Percentiles rank a stretch among this genome's conserved stretches.
These are phyloP conservation scores for Stictonetta naevosa DNA, from an alignment of 2,113 vertebrate species.

Conservation along the genomic window DNA sequence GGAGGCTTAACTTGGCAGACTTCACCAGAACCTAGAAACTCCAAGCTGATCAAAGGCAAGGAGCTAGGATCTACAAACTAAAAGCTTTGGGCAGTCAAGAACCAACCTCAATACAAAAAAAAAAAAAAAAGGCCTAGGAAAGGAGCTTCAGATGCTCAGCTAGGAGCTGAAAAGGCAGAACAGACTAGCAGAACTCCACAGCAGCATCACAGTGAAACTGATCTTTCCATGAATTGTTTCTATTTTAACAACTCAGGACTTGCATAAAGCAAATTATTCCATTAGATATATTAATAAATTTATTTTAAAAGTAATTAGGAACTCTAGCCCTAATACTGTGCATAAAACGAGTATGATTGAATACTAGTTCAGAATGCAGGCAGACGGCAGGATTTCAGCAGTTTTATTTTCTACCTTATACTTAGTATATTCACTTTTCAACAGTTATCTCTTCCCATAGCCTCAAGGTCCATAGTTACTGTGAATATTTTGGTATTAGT, in stretches of 20 bases:
- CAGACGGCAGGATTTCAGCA: background rate
- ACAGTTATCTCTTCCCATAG: background rate
- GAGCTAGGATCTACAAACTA: background rate
- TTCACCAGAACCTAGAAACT: background rate
- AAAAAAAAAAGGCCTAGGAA: background rate
- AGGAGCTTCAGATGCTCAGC: background rate
- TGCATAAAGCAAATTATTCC: conserved; percentile 7
- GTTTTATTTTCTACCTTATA: background rate
- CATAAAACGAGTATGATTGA: background rate
- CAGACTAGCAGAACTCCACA: background rate
- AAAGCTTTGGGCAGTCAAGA: background rate
- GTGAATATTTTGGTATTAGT: conserved; percentile 5
- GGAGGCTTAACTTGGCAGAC: background rate
- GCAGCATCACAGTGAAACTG: background rate
- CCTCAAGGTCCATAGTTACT: background rate
- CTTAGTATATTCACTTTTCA: background rate
- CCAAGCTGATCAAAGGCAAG: background rate
- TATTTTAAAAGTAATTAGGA: background rate
- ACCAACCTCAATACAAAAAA: background rate
- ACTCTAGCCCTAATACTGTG: background rate
- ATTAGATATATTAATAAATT: conserved; percentile 2
- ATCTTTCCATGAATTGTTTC: background rate
- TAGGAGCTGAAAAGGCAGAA: background rate
- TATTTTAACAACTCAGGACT: background rate
- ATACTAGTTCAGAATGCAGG: background rate